Evolutionary conservation across 30 jellyfish, hydroid and myxozoan species (phyloP), one percentile per base, ranked within the genome.

Genomic region (Catostylus mosaicus): DNA sequence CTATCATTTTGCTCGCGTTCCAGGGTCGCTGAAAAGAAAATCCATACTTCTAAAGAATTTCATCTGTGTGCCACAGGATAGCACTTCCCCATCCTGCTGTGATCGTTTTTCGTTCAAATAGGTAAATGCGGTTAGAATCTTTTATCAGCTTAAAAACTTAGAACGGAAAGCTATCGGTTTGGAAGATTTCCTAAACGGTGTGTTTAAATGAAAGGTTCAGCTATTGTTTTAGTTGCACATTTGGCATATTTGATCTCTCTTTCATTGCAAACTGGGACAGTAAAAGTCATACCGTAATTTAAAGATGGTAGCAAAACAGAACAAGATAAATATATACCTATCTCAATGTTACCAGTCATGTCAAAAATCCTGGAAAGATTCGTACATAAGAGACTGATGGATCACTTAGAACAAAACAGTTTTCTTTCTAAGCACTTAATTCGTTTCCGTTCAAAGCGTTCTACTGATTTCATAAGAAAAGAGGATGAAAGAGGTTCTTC

Each of bases 381-480:
- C n/a, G n/a, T n/a, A n/a, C n/a, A n/a, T n/a, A n/a, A n/a, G n/a
- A n/a, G 12, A 40, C 86, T 83, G 87, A 68, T 83, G 16, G 93
- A 69, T 37, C 87, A 83, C 29, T 40, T 83, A 50, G 93, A 83
- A 71, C 57, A 71, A 73, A 83, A 59, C 46, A n/a, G 87, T 31
- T 12, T 83, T 71, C 85, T 83, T 35, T 68, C 71, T 60, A 83
- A 52, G 29, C 33, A 10, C 22, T 87, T 69, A 70, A 69, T 83
- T 83, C 87, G 93, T 68, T 83, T 68, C 35, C 89, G 89, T 38
- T 62, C 79, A 69, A 78, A 78, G 80, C 80, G 89, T 23, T 78
- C 89, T 22, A 78, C 81, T 78, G 89, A 78, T 62, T 60, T 34
- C 43, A 78, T 78, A 60, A 59, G 89, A 62, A 62, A 62, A 72